These are phyloP conservation scores for Mercenaria mercenaria DNA, from an alignment of 1,140 invertebrate species.

Conservation along the genomic window DNA sequence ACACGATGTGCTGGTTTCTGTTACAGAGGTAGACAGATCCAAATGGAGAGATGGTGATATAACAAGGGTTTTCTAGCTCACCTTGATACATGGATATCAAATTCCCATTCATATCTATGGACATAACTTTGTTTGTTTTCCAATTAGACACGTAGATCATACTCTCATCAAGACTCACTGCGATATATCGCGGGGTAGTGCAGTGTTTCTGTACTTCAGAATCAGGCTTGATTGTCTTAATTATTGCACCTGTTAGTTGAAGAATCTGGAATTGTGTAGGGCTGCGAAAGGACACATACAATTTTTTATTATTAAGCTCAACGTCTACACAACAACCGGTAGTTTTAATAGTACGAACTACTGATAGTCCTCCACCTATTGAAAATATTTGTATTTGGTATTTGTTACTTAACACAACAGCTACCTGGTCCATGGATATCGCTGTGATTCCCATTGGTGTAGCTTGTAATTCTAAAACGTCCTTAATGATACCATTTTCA, in stretches of 20 bases:
- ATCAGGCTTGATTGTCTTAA: too few relatives aligned
- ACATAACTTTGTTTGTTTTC: background rate
- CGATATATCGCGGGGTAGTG: background rate
- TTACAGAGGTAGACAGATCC: too few relatives aligned
- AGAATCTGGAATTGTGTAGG: background rate
- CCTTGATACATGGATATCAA: too few relatives aligned
- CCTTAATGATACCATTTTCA: background rate
- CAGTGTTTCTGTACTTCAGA: background rate
- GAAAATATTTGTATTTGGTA: background rate
- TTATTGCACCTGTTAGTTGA: too few relatives aligned
- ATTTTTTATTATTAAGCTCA: background rate
- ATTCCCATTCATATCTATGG: constrained; percentile 9
- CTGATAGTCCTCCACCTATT: background rate
- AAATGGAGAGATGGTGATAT: background rate
- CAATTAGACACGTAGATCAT: background rate
- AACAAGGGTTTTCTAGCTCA: background rate
- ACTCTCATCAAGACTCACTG: too few relatives aligned
- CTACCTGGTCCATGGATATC: too few relatives aligned
- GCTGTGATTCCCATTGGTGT: too few relatives aligned
- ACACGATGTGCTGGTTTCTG: background rate
- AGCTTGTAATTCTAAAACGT: background rate
- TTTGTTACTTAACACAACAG: too few relatives aligned
- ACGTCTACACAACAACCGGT: background rate
- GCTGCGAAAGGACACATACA: background rate
- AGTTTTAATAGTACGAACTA: background rate